Conservation (phyloP, 2,888 invertebrate species). For the Corbicula japonica region DNA sequence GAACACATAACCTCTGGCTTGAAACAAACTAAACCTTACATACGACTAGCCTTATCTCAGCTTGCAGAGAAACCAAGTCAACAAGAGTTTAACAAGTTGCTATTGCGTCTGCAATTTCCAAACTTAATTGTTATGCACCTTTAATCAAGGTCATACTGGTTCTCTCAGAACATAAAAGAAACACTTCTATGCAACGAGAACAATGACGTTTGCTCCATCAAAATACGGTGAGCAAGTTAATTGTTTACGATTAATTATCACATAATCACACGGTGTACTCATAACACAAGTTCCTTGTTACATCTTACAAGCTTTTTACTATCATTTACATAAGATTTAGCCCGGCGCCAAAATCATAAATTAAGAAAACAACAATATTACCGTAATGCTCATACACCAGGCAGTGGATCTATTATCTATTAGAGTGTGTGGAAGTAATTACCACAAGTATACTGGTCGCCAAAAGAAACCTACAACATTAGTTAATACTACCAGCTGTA, state of each 20-base stretch:
- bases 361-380: conserved; percentile 41
- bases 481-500: no score
- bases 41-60: no score
- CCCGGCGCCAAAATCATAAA: conserved; percentile 37
- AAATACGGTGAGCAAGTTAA: background rate
- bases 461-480: no score
- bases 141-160: no score
- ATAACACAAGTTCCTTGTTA: conserved; percentile 6
- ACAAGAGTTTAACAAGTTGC: no score
- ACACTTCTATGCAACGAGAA: background rate
- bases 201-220: background rate
- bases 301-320: conserved; percentile 16
- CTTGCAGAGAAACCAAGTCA: no score
- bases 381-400: conserved; percentile 14
- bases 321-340: conserved; percentile 26
- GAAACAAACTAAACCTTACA: no score
- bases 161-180: no score
- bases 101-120: no score
- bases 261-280: background rate
- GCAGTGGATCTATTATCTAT: conserved; percentile 33
- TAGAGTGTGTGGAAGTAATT: conserved; percentile 29
- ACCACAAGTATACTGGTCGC: background rate
- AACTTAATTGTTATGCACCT: no score
- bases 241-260: background rate
- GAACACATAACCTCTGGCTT: no score